Base-by-base conservation (phyloP, 2,113 vertebrate genomes). In the Eptesicus fuscus region DNA sequence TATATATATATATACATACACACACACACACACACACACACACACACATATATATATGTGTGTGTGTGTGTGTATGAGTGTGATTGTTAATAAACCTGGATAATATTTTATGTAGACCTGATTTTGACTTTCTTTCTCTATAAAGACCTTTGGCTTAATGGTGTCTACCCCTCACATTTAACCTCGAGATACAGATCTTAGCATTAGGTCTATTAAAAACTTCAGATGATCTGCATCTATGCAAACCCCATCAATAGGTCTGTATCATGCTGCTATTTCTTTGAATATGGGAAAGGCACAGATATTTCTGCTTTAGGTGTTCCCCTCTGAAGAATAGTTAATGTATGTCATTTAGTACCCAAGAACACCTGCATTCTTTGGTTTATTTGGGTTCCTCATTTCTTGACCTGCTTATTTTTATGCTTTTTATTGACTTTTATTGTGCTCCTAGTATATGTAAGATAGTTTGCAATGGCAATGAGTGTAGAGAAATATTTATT, bases 221-320 rank as follows among this genome's bases (percentile, higher is more conserved):
- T 90, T 56, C 76, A 97, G 83, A 86, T 97, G 61, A 94, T 97
- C 92, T 94, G 40, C 74, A 91, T 93, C 63, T 67, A 85, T 88
- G 95, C 71, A 96, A 35, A 92, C 44, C 78, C 28, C 61, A 87
- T 96, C 74, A 96, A 86, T 95, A 83, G 78, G 97, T 97, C 95
- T 90, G 79, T 49, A 96, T 94, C 35, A 70, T 95, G 85, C 90
- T 94, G 35, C 93, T 78, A 69, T 86, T 97, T 96, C 94, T 61
- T 77, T 37, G 63, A 40, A 32, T 47, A 20, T 71, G 3, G 25
- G 51, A 93, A 91, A 88, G 71, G 23, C 40, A 69, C 18, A 42
- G 0, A 18, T 40, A 30, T 23, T 77, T 83, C 37, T 90, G 42
- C 74, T 83, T 51, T 73, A 11, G 74, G 30, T 88, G 40, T 94